Conservation (phyloP, 1,140 invertebrate genomes). For the Bradysia coprophila region DNA sequence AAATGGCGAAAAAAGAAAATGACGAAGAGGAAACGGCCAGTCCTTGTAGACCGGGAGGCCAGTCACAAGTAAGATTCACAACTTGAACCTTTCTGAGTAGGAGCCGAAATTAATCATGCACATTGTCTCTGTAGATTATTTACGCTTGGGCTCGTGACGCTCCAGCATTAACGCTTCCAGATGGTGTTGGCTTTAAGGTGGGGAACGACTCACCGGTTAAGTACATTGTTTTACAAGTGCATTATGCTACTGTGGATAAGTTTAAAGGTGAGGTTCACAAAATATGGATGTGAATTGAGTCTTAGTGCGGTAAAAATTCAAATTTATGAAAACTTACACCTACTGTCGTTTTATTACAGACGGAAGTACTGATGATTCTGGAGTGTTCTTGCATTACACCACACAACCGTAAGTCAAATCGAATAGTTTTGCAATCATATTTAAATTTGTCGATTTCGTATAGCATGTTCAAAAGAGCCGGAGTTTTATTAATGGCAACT, state of each 20-base stretch:
- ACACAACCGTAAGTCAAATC: constrained; percentile 38
- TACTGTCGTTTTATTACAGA: constrained; percentile 27
- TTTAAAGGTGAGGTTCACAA: constrained; percentile 39
- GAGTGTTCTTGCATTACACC: constrained; percentile 62
- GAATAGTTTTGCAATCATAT: no score
- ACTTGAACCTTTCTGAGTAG: not conserved
- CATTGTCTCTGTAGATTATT: constrained; percentile 68
- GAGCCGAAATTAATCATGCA: no score
- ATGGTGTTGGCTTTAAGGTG: constrained; percentile 67
- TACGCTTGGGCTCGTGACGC: constrained; percentile 97
- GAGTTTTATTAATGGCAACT: constrained; percentile 72
- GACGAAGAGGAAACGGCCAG: constrained; percentile 30
- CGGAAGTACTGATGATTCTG: constrained; percentile 61
- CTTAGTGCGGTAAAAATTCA: not conserved
- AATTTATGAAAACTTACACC: not conserved
- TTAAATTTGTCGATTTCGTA: not conserved
- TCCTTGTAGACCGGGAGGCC: constrained; percentile 50
- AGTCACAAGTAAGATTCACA: constrained; percentile 21
- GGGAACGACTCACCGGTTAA: constrained; percentile 50
- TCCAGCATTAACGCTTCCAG: constrained; percentile 62
- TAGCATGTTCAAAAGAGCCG: constrained; percentile 60
- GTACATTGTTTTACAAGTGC: constrained; percentile 81
- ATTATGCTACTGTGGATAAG: constrained; percentile 59
- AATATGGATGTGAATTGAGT: constrained; percentile 2
- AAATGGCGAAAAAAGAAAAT: constrained; percentile 50